phyloP scores from a whole-genome alignment of 2,797 vertebrate species.

The Phoeniculus purpureus region DNA sequence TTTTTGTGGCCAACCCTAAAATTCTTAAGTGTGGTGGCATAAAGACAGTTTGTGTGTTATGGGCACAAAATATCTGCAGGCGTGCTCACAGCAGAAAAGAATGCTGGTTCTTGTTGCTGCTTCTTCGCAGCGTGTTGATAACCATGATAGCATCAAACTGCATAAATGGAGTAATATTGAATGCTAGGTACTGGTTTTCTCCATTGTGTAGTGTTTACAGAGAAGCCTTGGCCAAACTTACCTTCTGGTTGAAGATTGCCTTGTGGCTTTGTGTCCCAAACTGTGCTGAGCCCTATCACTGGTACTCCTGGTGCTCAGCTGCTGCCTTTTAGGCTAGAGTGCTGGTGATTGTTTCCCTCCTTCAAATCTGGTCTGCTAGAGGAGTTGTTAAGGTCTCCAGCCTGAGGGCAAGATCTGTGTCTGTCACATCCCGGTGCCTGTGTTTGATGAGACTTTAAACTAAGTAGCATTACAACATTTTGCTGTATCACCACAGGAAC shows the following conservation, averaged over 20 bases:
- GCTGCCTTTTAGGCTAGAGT: background rate
- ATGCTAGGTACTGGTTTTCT: background rate
- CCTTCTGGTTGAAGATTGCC: background rate
- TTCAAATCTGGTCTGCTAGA: background rate
- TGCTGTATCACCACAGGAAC: accelerated
- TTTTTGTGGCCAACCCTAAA: conserved; percentile 6
- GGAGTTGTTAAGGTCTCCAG: background rate
- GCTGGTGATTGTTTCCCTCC: background rate
- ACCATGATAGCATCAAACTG: accelerated
- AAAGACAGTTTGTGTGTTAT: background rate
- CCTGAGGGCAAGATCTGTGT: background rate
- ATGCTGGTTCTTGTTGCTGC: background rate
- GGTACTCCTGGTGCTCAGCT: accelerated
- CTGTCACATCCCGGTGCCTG: background rate
- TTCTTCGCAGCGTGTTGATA: background rate
- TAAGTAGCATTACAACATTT: background rate
- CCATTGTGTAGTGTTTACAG: background rate
- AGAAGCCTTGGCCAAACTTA: background rate
- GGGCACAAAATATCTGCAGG: background rate
- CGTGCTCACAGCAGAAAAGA: background rate
- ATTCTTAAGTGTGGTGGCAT: background rate
- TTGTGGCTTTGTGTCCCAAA: background rate
- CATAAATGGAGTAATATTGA: background rate
- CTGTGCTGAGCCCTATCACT: background rate
- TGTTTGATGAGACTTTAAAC: background rate